Evolutionary conservation across 2,888 invertebrate genomes (phyloP), one percentile per base, ranked within the genome.

Genomic region (Saturnia japonica): DNA sequence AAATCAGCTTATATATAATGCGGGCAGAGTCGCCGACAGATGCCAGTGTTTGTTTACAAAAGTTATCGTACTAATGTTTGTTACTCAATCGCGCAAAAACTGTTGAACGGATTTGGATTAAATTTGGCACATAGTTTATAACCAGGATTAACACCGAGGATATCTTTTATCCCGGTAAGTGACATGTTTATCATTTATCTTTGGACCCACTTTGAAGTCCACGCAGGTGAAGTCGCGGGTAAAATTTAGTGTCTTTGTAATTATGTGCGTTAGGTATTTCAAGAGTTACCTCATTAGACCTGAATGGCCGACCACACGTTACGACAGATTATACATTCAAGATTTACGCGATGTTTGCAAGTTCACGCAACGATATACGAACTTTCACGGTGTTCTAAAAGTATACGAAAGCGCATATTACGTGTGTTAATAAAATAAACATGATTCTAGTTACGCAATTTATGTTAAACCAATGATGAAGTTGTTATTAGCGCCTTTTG

Each of bases 371-470:
- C 70, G 71, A 74, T 75, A 72, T 73, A 73, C 60, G 71, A 72
- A 73, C 74, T 68, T 75, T 75, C 72, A 72, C 70, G 64, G 72
- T 70, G 28, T 40, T 40, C 64, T 40, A 64, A 64, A 64, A n/a
- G 40, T 22, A 71, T 68, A 73, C 71, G 67, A 69, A 42, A 70
- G 54, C 42, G 57, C 43, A 43, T 73, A 78, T 80, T 79, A 80
- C 54, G 51, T 70, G 42, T 42, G 40, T 54, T 70, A 57, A 67
- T 82, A 76, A 78, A 60, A 28, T 60, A 60, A 76, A 75, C 70
- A 68, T 64, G 3, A n/a, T 19, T 40, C 40, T 64, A 40, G 80
- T 84, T 82, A 81, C 77, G 79, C 74, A 80, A 64, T 40, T 8
- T 40, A 40, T 64, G n/a, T 64, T 64, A 64, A 40, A 64, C 9